Base-by-base conservation (phyloP, 2,113 vertebrate genomes). In the Chloropsis hardwickii region DNA sequence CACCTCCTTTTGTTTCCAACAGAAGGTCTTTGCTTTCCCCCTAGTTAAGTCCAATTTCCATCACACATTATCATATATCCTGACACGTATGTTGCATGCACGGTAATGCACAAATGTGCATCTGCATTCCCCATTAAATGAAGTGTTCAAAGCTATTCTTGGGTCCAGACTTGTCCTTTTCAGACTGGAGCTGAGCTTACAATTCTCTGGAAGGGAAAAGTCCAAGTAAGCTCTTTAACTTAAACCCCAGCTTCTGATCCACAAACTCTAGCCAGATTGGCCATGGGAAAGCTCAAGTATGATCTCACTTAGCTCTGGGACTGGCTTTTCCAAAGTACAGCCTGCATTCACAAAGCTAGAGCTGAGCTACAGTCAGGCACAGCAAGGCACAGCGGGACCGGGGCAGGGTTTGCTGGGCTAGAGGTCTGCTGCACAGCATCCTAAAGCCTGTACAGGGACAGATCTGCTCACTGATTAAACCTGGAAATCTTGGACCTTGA, bases 191-290 rank as follows among this genome's bases (percentile, higher is more conserved):
- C 54, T 70, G 74, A 97, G 50, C 67, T 86, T 65, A 85, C 70
- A 66, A 54, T 65, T 83, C 71, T 50, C 58, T 47, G 33, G n/a
- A 61, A 88, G 35, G 21, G 29, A 80, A 90, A 96, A 92, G 62
- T 71, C 53, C 21, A 80, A 91, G 19, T 64, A 95, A 94, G n/a
- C 85, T 85, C 50, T 95, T 90, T 82, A 97, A 51, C 35, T 71
- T 74, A 97, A 94, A 57, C 17, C 69, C n/a, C 70, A 93, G 53
- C 20, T 85, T 79, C 87, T 82, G 61, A 92, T 61, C 37, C 8
- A 0, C 3, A 6, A 85, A 66, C 25, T 76, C 11, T 11, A 48
- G 66, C 37, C 28, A 82, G 79, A 93, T 0, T 37, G 23, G 48
- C 48, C 31, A 85, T 29, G 31, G 31, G 35, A 91, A 93, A 60